phyloP scores from a whole-genome alignment of 2,113 vertebrate genomes.

The Hemichromis elongatus region DNA sequence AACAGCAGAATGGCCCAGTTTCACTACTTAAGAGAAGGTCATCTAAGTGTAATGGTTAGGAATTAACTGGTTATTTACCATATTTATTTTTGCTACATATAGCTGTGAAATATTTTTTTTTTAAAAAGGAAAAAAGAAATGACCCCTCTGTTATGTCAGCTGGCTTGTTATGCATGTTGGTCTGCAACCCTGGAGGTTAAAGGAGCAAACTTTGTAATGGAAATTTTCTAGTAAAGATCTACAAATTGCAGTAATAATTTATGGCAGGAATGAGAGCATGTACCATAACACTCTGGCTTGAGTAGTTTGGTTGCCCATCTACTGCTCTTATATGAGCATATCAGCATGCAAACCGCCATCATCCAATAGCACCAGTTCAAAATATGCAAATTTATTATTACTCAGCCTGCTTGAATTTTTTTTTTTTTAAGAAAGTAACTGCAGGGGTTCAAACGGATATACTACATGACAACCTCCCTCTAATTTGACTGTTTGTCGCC shows the following conservation, averaged over 20 bases:
- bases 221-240: background rate
- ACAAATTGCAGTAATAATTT: constrained; percentile 19
- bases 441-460: background rate
- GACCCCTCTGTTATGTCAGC: background rate
- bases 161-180: background rate
- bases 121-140: background rate
- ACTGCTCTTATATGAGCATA: background rate
- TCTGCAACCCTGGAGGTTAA: background rate
- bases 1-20: background rate
- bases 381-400: constrained; percentile 8
- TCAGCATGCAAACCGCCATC: background rate
- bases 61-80: background rate
- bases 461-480: background rate
- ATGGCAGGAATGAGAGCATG: background rate
- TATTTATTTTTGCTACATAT: background rate
- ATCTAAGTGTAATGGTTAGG: background rate
- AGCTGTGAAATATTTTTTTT: background rate
- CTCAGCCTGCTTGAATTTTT: background rate
- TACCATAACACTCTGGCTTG: constrained; percentile 16
- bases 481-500: constrained; percentile 49
- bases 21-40: background rate
- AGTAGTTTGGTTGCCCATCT: constrained; percentile 22
- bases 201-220: background rate
- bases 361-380: constrained; percentile 16
- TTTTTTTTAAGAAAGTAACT: constrained; percentile 1